Percentiles rank a stretch among this genome's conserved stretches.
Evolutionary conservation across 2,113 vertebrate species (phyloP).

Genomic region (Dicerorhinus sumatrensis): DNA sequence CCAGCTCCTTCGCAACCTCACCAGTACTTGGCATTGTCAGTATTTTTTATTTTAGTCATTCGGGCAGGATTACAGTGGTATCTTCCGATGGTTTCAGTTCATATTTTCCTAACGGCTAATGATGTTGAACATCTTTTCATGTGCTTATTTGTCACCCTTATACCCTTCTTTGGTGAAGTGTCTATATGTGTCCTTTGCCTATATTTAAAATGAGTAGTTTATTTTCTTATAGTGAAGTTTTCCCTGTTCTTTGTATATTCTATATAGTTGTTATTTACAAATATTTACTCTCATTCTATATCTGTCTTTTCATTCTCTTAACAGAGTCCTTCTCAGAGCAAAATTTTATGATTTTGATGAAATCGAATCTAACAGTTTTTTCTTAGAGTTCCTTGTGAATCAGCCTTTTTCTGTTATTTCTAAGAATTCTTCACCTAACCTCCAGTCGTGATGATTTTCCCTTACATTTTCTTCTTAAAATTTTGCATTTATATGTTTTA

Average conservation of each 20-base stretch:
- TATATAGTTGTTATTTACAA: not conserved
- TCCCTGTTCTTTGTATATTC: not conserved
- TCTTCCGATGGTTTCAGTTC: not conserved
- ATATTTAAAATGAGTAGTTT: not conserved
- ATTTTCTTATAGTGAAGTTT: not conserved
- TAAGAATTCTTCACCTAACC: not conserved
- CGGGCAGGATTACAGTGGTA: not conserved
- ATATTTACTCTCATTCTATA: not conserved
- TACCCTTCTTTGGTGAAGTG: not conserved
- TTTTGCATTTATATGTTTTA: not conserved
- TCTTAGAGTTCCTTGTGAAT: not conserved
- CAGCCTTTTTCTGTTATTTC: not conserved
- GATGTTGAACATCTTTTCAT: too few relatives aligned
- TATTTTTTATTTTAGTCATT: not conserved
- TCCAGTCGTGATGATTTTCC: not conserved
- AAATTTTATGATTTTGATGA: not conserved
- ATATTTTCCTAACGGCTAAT: not conserved
- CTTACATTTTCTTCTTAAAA: not conserved
- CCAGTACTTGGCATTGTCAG: too few relatives aligned
- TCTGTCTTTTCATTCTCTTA: too few relatives aligned
- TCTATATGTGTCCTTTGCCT: not conserved
- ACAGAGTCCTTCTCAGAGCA: not conserved
- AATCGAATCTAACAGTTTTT: not conserved
- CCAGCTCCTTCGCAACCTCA: not conserved
- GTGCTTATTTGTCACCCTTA: too few relatives aligned